Evolutionary conservation across 37 sponge, comb jelly and placozoan genomes (phyloP).

Genomic region (Diacarnus erythraeanus): DNA sequence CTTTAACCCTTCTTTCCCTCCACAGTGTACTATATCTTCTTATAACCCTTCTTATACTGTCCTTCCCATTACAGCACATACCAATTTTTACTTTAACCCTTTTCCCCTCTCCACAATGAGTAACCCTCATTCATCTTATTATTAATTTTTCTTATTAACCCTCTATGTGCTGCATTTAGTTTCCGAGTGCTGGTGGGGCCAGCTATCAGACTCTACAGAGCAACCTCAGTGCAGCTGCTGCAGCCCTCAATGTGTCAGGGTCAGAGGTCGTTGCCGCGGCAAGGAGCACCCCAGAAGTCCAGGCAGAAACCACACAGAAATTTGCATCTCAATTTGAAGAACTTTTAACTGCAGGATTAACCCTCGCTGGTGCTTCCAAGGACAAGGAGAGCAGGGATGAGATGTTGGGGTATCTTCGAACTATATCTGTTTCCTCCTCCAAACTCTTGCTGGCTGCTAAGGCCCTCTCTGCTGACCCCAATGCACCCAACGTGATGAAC

Average conservation of each 20-base stretch:
- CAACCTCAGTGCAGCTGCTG: constrained; percentile 81
- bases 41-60: neutral
- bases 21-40: neutral
- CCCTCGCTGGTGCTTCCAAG: constrained; percentile 86
- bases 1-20: no score
- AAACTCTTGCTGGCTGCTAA: constrained; percentile 91
- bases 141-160: neutral
- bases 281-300: constrained; percentile 83
- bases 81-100: neutral
- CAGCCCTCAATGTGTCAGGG: constrained; percentile 83
- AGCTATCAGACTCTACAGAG: constrained; percentile 83
- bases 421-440: constrained; percentile 75
- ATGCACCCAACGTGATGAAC: constrained; percentile 96
- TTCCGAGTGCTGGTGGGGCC: constrained; percentile 59
- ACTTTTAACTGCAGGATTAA: constrained; percentile 70
- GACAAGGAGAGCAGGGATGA: constrained; percentile 64
- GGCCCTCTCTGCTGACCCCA: constrained; percentile 90
- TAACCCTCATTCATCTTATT: neutral
- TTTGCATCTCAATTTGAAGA: constrained; percentile 76
- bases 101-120: neutral
- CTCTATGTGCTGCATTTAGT: constrained; percentile 7
- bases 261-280: constrained; percentile 83
- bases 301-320: constrained; percentile 77
- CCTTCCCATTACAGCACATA: neutral
- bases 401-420: constrained; percentile 74